Conservation (phyloP, 2,888 invertebrate species). For the Noctua comes region DNA sequence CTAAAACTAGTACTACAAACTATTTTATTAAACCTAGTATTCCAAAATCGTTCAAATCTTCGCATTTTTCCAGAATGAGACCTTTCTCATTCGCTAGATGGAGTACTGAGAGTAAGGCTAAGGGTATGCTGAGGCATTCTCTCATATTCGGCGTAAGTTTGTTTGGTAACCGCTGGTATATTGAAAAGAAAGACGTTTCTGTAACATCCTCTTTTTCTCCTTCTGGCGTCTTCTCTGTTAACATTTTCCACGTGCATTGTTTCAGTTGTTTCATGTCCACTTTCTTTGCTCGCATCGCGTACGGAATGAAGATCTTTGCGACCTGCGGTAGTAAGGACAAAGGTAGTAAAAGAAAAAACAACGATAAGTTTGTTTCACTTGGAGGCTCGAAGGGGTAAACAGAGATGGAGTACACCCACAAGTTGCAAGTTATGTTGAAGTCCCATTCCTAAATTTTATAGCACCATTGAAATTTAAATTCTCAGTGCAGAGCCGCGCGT, state of each 20-base stretch:
- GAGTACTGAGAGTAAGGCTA: constrained; percentile 95
- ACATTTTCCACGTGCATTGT: constrained; percentile 92
- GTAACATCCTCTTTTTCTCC: constrained; percentile 82
- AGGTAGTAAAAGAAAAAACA: not conserved
- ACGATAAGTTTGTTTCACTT: not conserved
- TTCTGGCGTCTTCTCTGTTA: constrained; percentile 83
- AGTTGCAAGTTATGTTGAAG: not conserved
- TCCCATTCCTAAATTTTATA: not conserved
- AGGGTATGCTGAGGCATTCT: constrained; percentile 93
- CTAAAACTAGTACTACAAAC: constrained; percentile 15
- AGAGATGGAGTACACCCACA: not conserved
- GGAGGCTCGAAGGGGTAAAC: not conserved
- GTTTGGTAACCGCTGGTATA: constrained; percentile 91
- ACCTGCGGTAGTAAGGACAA: constrained; percentile 83
- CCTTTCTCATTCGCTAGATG: constrained; percentile 96
- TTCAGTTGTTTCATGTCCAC: constrained; percentile 96
- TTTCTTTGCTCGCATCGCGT: constrained; percentile 95
- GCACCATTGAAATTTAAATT: not conserved
- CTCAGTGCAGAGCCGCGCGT: not conserved
- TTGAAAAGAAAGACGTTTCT: constrained; percentile 87
- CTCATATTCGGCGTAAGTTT: constrained; percentile 91
- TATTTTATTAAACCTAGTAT: constrained; percentile 83
- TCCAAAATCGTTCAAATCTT: constrained; percentile 89
- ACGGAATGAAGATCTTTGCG: constrained; percentile 93
- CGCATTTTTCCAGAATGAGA: constrained; percentile 88